Percentiles rank a stretch among this genome's conserved stretches.
Conservation (phyloP, 2,888 invertebrate genomes). For the Limulus polyphemus region DNA sequence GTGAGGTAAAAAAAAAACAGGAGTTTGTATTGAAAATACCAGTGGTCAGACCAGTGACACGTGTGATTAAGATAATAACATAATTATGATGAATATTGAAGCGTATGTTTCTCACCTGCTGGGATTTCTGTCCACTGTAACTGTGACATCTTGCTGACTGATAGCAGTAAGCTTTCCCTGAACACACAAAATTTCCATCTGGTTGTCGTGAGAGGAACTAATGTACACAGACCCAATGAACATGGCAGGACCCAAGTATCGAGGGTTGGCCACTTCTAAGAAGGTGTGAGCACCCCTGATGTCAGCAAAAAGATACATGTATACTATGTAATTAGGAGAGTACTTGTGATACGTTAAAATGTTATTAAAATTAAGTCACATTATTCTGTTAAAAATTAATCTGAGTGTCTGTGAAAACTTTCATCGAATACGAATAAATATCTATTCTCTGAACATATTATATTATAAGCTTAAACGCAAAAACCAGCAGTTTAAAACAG, state of each 20-base stretch:
- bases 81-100: no score
- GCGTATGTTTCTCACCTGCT: background rate
- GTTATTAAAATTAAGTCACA: no score
- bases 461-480: no score
- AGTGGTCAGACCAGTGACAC: no score
- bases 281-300: conserved; percentile 31
- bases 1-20: no score
- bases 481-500: no score
- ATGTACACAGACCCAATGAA: conserved; percentile 37
- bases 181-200: conserved; percentile 32
- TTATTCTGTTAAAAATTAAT: no score
- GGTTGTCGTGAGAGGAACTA: conserved; percentile 28
- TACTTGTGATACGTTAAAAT: background rate
- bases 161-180: conserved; percentile 27
- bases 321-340: conserved; percentile 30
- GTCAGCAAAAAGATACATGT: conserved; percentile 32
- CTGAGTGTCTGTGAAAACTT: no score
- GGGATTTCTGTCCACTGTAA: background rate
- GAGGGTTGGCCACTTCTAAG: conserved; percentile 38
- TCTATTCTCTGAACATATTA: no score
- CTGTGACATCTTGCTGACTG: background rate
- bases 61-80: no score
- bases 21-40: no score
- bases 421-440: no score
- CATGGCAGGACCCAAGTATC: conserved; percentile 40